Evolutionary conservation across 2,888 invertebrate genomes (phyloP).

Genomic region (Notodonta ziczac): DNA sequence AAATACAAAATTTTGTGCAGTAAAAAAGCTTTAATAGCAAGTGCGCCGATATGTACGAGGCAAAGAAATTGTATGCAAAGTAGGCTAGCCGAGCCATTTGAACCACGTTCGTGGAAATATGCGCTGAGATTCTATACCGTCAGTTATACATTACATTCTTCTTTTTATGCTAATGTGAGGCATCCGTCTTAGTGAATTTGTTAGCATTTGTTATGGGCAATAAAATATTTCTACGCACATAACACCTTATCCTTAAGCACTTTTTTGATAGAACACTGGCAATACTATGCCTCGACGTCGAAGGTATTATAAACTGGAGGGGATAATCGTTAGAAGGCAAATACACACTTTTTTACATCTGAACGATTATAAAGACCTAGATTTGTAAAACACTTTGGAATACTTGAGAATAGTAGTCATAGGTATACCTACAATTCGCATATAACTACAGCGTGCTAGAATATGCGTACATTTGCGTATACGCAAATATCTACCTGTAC

Average conservation of each 20-base stretch:
- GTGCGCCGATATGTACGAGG: slow-evolving; percentile 38
- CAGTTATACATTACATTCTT: slow-evolving; percentile 44
- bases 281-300: neutral
- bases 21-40: slow-evolving; percentile 33
- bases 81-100: slow-evolving; percentile 47
- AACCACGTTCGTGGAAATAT: slow-evolving; percentile 58
- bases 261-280: neutral
- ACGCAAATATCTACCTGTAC: too few relatives aligned
- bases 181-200: slow-evolving; percentile 47
- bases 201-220: slow-evolving; percentile 37
- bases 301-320: too few relatives aligned
- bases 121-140: slow-evolving; percentile 45
- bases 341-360: too few relatives aligned
- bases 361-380: too few relatives aligned
- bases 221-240: slow-evolving; percentile 24
- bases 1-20: slow-evolving; percentile 33
- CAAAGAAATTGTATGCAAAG: slow-evolving; percentile 54
- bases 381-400: too few relatives aligned
- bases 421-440: too few relatives aligned
- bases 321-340: too few relatives aligned
- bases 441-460: too few relatives aligned
- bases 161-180: slow-evolving; percentile 54
- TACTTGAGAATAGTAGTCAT: too few relatives aligned
- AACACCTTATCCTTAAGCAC: slow-evolving; percentile 13
- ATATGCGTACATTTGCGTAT: too few relatives aligned